Base-by-base conservation (phyloP, 2,797 vertebrate species). In the Amphiprion clarkii region DNA sequence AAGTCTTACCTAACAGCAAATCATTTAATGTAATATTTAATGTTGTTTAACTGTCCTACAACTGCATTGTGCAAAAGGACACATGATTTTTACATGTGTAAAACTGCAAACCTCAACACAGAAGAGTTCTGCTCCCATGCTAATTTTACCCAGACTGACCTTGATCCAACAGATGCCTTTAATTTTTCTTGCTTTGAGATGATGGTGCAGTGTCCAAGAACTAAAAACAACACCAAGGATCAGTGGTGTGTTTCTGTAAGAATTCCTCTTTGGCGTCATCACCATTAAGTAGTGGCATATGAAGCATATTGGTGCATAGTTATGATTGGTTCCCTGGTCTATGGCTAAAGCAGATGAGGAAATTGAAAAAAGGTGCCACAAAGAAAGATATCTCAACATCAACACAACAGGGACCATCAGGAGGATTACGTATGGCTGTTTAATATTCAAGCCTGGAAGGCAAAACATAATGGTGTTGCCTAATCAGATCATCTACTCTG, bases 281-380 rank as follows among this genome's bases (percentile, higher is more conserved):
- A 69, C 56, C 86, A 89, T 93, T 93, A 94, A 94, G 86, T 89
- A 91, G 92, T 89, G 87, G 79, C 94, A 94, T 93, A 92, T 94
- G 91, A 93, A 85, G 76, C 62, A 59, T 71, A 71, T 31, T 49
- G 55, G 74, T 71, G 60, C 65, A 48, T 11, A 19, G 58, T 52
- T 51, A 63, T 46, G 81, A 88, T 83, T 88, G 81, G 83, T 81
- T 78, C 73, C 78, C 60, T 44, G 46, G 57, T 82, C 58, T 85
- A 90, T 88, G 78, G 89, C 87, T 74, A 75, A 0, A 77, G 74
- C 81, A 85, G 74, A 87, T 87, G 76, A 66, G 85, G 88, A 92
- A 94, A 91, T 92, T 78, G 71, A 86, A 89, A 90, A 83, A 92
- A 91, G 48, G 66, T 92, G 90, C 58, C 66, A 69, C 16, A n/a